Conservation (phyloP, 2,888 invertebrate species). For the Candidula unifasciata region DNA sequence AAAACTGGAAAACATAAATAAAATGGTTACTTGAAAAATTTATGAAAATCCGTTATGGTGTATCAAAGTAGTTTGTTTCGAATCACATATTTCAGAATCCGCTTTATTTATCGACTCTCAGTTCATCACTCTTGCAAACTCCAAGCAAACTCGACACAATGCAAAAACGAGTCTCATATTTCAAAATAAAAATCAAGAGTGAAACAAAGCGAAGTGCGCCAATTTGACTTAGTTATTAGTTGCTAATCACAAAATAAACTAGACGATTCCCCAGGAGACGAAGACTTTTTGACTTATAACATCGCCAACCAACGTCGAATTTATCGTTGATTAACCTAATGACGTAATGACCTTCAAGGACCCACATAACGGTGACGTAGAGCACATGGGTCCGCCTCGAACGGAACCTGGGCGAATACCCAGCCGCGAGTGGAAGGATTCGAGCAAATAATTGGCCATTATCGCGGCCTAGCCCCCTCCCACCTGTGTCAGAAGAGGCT, state of each 20-base stretch:
- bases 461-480: constrained; percentile 44
- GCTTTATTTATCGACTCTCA: no score
- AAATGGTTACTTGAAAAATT: no score
- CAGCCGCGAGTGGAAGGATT: constrained; percentile 13
- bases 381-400: constrained; percentile 42
- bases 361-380: constrained; percentile 41
- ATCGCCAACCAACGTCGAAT: constrained; percentile 35
- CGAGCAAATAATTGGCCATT: constrained; percentile 45
- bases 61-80: no score
- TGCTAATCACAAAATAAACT: constrained; percentile 18
- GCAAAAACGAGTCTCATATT: no score
- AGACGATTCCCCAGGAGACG: background rate
- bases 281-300: background rate
- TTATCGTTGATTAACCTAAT: constrained; percentile 52
- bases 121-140: no score
- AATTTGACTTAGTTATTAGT: background rate
- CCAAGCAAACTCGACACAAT: no score
- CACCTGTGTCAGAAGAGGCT: constrained; percentile 24
- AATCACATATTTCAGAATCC: no score
- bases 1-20: no score
- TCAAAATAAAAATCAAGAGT: background rate
- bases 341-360: constrained; percentile 50
- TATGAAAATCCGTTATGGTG: no score
- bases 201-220: background rate
- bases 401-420: constrained; percentile 37